phyloP scores from a whole-genome alignment of 1,140 invertebrate genomes.

The Drosophila paulistorum region DNA sequence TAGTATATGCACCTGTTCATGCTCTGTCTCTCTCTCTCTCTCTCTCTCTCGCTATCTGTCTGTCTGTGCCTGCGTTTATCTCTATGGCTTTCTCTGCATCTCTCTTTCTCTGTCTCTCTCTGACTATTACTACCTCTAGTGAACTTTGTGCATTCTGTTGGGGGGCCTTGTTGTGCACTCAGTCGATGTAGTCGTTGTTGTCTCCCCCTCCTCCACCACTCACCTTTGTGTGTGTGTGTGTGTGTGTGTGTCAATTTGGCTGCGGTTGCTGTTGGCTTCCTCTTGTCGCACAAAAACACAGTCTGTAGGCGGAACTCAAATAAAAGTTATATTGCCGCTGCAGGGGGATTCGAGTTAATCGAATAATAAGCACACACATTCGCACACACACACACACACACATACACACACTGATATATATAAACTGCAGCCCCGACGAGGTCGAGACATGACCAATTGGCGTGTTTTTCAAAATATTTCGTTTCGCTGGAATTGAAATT shows the following conservation, averaged over 20 bases:
- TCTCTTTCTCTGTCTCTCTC: neutral
- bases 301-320: conserved; percentile 71
- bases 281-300: conserved; percentile 32
- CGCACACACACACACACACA: conserved; percentile 26
- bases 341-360: conserved; percentile 77
- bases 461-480: conserved; percentile 73
- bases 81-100: neutral
- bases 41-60: conserved; percentile 6
- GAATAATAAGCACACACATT: conserved; percentile 70
- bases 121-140: conserved; percentile 39
- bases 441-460: conserved; percentile 80
- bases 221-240: no score
- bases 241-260: no score
- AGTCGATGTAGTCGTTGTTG: no score
- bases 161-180: conserved; percentile 12
- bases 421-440: conserved; percentile 54
- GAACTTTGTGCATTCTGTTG: conserved; percentile 39
- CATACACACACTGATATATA: neutral
- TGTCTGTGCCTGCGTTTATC: conserved; percentile 35
- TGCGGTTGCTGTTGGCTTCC: conserved; percentile 28
- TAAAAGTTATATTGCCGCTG: conserved; percentile 78
- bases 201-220: no score
- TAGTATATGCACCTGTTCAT: conserved; percentile 44
- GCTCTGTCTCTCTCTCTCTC: neutral
- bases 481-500: conserved; percentile 59